Evolutionary conservation across 2,797 vertebrate species (phyloP).

Genomic region (Labeo calbasu): DNA sequence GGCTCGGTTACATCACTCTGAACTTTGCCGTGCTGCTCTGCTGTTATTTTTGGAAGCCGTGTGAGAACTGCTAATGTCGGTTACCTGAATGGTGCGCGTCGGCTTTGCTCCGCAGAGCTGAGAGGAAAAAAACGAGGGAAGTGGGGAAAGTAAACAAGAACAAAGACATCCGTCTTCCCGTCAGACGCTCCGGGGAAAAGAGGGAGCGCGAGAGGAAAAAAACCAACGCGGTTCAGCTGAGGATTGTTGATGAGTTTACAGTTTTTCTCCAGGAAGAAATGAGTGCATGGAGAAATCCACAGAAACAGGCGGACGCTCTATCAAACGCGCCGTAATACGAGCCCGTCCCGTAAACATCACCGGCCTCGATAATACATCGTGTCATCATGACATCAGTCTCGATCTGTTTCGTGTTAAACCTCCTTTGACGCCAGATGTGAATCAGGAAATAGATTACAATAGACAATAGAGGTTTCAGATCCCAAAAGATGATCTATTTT

Average conservation of each 20-base stretch:
- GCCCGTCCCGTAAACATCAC: not conserved
- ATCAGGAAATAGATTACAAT: not conserved
- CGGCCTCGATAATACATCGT: not conserved
- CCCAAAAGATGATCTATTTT: not conserved
- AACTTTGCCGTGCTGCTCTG: conserved; percentile 58
- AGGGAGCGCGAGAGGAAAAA: not conserved
- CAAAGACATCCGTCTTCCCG: conserved; percentile 43
- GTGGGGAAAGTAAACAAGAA: conserved; percentile 48
- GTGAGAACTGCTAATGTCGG: conserved; percentile 47
- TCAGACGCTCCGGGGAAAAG: conserved; percentile 19
- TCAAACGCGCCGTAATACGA: not conserved
- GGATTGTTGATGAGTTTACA: conserved; percentile 67
- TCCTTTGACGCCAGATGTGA: not conserved
- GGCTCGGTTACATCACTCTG: conserved; percentile 70
- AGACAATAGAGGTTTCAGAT: not conserved
- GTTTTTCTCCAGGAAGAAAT: conserved; percentile 53
- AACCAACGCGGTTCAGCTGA: conserved; percentile 31
- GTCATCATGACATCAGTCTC: conserved; percentile 13
- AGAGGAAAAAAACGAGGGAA: not conserved
- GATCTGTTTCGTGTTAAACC: conserved; percentile 3
- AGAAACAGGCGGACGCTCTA: conserved; percentile 26
- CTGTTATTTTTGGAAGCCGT: conserved; percentile 67
- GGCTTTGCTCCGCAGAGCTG: conserved; percentile 15
- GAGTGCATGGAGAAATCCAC: conserved; percentile 59
- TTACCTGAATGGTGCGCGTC: conserved; percentile 61